phyloP scores from a whole-genome alignment of 2,797 vertebrate species.

The Synaphobranchus kaupii region DNA sequence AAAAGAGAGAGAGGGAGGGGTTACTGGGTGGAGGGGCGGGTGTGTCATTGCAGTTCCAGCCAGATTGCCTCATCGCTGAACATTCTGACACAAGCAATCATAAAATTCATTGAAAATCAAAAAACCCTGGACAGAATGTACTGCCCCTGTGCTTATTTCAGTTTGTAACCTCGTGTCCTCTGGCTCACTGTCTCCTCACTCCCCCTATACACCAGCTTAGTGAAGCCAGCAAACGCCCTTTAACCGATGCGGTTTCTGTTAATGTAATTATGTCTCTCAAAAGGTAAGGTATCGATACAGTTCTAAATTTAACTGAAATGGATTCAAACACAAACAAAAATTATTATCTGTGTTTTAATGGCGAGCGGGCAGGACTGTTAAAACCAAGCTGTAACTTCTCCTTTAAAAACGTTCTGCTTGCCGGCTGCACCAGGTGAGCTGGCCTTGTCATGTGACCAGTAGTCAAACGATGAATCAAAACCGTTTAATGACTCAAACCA shows the following conservation, averaged over 20 bases:
- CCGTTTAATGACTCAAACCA: conserved; percentile 50
- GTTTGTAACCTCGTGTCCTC: background rate
- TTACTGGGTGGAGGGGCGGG: background rate
- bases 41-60: background rate
- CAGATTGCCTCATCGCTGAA: background rate
- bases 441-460: conserved; percentile 38
- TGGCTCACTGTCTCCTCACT: background rate
- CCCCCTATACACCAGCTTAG: background rate
- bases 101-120: background rate
- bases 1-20: background rate
- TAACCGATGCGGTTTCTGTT: background rate
- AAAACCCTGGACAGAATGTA: background rate
- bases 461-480: conserved; percentile 58
- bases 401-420: background rate
- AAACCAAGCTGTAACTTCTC: background rate
- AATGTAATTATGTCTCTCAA: background rate
- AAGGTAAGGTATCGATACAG: background rate
- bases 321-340: background rate
- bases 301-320: background rate
- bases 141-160: background rate
- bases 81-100: background rate
- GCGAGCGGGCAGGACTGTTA: background rate
- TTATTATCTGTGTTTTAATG: background rate
- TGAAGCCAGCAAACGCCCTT: background rate
- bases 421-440: conserved; percentile 33